phyloP scores from a whole-genome alignment of 2,888 invertebrate species.

The Allygus modestus region DNA sequence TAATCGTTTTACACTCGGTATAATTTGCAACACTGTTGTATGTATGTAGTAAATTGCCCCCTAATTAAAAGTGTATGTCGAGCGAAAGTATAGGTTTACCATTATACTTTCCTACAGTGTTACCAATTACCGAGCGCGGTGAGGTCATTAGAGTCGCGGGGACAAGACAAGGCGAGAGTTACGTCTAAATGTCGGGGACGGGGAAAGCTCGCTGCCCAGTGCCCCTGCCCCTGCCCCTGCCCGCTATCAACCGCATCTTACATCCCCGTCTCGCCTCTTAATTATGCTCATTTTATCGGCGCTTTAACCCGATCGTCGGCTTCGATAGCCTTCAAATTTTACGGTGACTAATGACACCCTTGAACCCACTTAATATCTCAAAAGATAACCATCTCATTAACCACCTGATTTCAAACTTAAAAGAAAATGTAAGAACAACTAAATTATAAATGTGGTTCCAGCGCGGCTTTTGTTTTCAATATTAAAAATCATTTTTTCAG shows the following conservation, averaged over 20 bases:
- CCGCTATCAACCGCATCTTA: not conserved
- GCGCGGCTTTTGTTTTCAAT: too few relatives aligned
- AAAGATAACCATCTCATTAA: constrained; percentile 7
- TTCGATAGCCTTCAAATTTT: constrained; percentile 32
- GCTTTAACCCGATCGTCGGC: constrained; percentile 30
- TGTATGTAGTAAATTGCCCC: too few relatives aligned
- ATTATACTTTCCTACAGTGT: constrained; percentile 6
- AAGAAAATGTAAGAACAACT: not conserved
- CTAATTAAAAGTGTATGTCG: not conserved
- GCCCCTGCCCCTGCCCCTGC: not conserved
- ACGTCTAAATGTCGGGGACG: constrained; percentile 27
- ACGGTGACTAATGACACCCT: constrained; percentile 25
- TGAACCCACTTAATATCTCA: not conserved
- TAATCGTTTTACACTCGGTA: too few relatives aligned
- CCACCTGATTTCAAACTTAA: not conserved
- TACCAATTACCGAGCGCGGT: constrained; percentile 16
- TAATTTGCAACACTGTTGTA: too few relatives aligned
- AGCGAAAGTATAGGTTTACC: constrained; percentile 10
- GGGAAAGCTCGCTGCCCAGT: constrained; percentile 13
- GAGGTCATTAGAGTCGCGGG: constrained; percentile 13
- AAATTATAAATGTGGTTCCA: too few relatives aligned
- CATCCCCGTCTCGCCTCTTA: constrained; percentile 15
- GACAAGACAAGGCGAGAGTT: constrained; percentile 26
- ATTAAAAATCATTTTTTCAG: too few relatives aligned
- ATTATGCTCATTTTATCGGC: constrained; percentile 30